A percentile compares a stretch with the other conserved stretches of the same genome.
Conservation (phyloP, 1,140 invertebrate genomes). For the Leptinotarsa texana region DNA sequence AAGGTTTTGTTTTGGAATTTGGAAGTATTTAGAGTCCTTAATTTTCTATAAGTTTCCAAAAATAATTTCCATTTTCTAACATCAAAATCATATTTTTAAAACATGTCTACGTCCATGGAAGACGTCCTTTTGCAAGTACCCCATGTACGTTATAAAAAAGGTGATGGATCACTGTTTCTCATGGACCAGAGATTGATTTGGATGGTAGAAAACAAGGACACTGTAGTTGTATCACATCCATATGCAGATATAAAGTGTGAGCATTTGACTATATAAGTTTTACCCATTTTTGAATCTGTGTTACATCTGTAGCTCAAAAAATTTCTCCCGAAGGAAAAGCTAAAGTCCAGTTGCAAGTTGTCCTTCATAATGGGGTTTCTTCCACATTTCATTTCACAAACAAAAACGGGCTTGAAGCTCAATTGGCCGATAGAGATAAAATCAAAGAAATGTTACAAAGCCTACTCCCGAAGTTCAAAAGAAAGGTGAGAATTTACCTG, state of each 20-base stretch:
- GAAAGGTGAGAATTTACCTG: conserved; percentile 62
- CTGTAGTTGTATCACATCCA: conserved; percentile 87
- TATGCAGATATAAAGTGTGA: conserved; percentile 96
- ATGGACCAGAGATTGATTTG: conserved; percentile 95
- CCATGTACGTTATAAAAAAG: conserved; percentile 93
- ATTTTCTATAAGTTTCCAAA: not conserved
- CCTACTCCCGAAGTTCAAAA: conserved; percentile 92
- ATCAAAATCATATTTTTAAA: conserved; percentile 2
- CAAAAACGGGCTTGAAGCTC: conserved; percentile 76
- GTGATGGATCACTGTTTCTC: conserved; percentile 92
- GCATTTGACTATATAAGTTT: conserved; percentile 37
- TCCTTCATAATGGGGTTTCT: conserved; percentile 89
- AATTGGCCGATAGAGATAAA: conserved; percentile 87
- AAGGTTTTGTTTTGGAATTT: no score
- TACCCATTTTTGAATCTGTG: conserved; percentile 19
- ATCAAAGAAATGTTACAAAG: conserved; percentile 93
- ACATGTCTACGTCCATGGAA: conserved; percentile 85
- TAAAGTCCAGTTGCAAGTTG: conserved; percentile 98
- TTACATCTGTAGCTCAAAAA: conserved; percentile 82
- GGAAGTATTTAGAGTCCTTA: no score
- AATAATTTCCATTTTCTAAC: not conserved
- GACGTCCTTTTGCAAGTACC: conserved; percentile 91
- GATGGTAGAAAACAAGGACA: conserved; percentile 92
- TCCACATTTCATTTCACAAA: conserved; percentile 99
- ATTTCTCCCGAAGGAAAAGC: conserved; percentile 98